Evolutionary conservation across 2,797 vertebrate species (phyloP).

Genomic region (Denticeps clupeoides): DNA sequence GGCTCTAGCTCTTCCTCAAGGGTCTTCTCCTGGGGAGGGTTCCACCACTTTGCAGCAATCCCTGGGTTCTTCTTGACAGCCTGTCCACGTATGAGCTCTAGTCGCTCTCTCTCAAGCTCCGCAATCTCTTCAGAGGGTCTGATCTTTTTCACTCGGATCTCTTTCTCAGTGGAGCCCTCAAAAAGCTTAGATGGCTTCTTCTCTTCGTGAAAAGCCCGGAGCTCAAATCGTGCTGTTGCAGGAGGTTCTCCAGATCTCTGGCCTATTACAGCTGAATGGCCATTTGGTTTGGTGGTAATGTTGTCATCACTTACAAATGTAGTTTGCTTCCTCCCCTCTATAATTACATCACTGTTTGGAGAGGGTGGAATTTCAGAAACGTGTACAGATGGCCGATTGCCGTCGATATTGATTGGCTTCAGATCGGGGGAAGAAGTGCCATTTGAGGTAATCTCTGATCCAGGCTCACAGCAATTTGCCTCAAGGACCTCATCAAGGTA

Average conservation of each 20-base stretch:
- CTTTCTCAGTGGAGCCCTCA: constrained; percentile 64
- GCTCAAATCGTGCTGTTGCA: constrained; percentile 88
- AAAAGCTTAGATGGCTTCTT: constrained; percentile 88
- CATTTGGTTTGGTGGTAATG: constrained; percentile 42
- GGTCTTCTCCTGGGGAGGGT: constrained; percentile 83
- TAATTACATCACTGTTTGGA: constrained; percentile 38
- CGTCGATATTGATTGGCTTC: constrained; percentile 40
- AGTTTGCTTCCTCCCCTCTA: constrained; percentile 40
- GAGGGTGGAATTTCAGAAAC: constrained; percentile 34
- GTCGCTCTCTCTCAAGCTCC: constrained; percentile 88
- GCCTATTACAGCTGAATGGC: constrained; percentile 47
- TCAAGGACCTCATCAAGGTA: constrained; percentile 92
- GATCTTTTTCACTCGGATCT: constrained; percentile 75
- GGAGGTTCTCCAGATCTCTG: too few relatives aligned
- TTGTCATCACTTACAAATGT: constrained; percentile 40
- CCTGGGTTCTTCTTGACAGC: constrained; percentile 91
- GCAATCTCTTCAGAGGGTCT: constrained; percentile 82
- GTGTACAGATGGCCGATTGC: constrained; percentile 48
- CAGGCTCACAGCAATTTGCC: constrained; percentile 69
- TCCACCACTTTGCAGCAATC: constrained; percentile 93
- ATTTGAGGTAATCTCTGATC: constrained; percentile 71
- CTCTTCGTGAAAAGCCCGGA: constrained; percentile 89
- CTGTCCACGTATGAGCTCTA: constrained; percentile 87
- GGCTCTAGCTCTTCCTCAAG: constrained; percentile 82
- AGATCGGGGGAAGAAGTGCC: constrained; percentile 58